Base-by-base conservation (phyloP, 2,888 invertebrate species). In the Folsomia manolachei region DNA sequence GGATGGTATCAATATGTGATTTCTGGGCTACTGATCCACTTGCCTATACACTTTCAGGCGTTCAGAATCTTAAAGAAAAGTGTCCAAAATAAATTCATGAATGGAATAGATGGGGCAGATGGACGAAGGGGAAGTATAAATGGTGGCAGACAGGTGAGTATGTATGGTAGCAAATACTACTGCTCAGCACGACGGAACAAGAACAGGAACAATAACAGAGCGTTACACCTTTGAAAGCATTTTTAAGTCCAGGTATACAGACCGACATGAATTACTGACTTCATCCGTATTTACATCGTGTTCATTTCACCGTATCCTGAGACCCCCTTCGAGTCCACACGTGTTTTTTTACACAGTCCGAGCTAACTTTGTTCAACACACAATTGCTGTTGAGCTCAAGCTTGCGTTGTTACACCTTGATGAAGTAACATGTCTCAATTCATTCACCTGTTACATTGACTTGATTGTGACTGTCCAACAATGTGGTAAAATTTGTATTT, bases 261-360 rank as follows among this genome's bases (percentile, higher is more conserved):
- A 14, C 14, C 4, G 39, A 39, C 39, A 39, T 14, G 39, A 39
- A 39, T 39, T 39, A 39, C 7, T 56, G 56, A 21, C 56, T 56
- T 64, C 64, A 64, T 25, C 27, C 63, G 11, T 18, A 11, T 60
- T 60, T 60, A 60, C 53, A 39, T 25, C 27, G 23, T 71, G 70
- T 39, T 51, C 52, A 52, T 52, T 63, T 63, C 63, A 52, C 25
- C 63, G 21, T 69, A n/a, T 23, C n/a, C 51, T 63, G 61, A 76
- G 74, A 78, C 78, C 80, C 80, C 79, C 78, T 78, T 75, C 69
- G 75, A 73, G 75, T 76, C 74, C 78, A 78, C 80, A 77, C 78
- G 80, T 80, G 77, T 75, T 77, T 80, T 80, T 78, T 80, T 78
- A 80, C 80, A 79, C 78, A 75, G 77, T 75, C 73, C 77, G 73